These are phyloP conservation scores for Dendrocincla fuliginosa DNA, from an alignment of 2,797 vertebrate species.

Conservation along the genomic window DNA sequence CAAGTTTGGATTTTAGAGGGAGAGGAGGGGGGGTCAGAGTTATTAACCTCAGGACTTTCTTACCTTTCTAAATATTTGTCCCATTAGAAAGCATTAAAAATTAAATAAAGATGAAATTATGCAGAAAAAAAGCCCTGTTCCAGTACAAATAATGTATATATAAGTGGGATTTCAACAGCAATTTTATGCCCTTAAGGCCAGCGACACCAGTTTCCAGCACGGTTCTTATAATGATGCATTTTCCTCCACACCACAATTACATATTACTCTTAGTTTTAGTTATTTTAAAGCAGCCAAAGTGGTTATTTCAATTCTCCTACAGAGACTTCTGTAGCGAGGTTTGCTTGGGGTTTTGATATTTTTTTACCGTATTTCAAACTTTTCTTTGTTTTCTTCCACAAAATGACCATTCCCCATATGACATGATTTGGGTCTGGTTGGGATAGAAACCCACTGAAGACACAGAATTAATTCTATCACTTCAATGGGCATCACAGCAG, in stretches of 20 bases:
- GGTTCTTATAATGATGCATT: neutral
- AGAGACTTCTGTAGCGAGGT: neutral
- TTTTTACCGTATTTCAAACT: neutral
- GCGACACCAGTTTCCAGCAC: neutral
- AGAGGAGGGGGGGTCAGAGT: neutral
- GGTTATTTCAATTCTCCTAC: neutral
- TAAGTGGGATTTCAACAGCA: neutral
- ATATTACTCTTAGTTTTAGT: neutral
- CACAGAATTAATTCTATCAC: neutral
- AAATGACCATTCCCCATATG: neutral
- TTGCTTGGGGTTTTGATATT: neutral
- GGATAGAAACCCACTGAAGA: neutral
- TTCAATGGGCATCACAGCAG: neutral
- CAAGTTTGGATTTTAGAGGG: neutral
- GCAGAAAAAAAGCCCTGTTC: neutral
- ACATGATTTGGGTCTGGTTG: neutral
- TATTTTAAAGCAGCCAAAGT: neutral
- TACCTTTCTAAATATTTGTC: slow-evolving; percentile 77
- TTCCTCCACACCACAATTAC: neutral
- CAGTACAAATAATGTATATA: slow-evolving; percentile 63
- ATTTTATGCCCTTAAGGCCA: neutral
- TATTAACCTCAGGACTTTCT: slow-evolving; percentile 62
- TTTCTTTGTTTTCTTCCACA: neutral
- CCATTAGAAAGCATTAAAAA: slow-evolving; percentile 74
- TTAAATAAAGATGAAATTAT: slow-evolving; percentile 74